Evolutionary conservation across 2,888 invertebrate genomes (phyloP).

Genomic region (Endomychus coccineus): DNA sequence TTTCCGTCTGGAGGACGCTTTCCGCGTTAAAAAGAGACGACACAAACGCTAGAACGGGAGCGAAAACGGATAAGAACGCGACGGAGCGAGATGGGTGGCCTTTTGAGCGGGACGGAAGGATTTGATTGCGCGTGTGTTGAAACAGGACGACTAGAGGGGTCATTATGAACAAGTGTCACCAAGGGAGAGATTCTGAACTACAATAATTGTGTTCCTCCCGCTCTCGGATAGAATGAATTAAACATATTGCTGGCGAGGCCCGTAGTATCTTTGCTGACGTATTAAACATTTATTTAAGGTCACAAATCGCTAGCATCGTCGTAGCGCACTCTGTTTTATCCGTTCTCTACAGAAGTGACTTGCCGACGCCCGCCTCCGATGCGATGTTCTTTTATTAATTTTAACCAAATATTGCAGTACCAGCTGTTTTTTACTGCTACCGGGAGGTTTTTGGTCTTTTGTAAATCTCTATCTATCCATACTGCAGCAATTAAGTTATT

Average conservation of each 20-base stretch:
- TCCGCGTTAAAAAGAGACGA: too few species aligned
- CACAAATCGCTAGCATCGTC: slow-evolving; percentile 19
- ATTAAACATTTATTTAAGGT: slow-evolving; percentile 19
- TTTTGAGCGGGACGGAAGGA: background rate
- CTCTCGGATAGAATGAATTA: slow-evolving; percentile 33
- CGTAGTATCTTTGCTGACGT: too few species aligned
- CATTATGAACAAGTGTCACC: slow-evolving; percentile 61
- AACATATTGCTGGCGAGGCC: slow-evolving; percentile 33
- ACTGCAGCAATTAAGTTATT: background rate
- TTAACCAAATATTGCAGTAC: slow-evolving; percentile 35
- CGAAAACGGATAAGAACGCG: too few species aligned
- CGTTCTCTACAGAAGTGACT: too few species aligned
- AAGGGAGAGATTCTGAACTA: slow-evolving; percentile 44
- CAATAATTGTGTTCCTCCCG: slow-evolving; percentile 44
- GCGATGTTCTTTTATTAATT: slow-evolving; percentile 35
- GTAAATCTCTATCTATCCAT: too few species aligned
- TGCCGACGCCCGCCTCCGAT: slow-evolving; percentile 13
- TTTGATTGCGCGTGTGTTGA: too few species aligned
- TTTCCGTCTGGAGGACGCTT: too few species aligned
- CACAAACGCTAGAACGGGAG: too few species aligned
- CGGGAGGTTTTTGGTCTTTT: too few species aligned
- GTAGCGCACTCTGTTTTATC: too few species aligned
- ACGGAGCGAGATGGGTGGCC: too few species aligned
- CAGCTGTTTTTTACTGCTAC: slow-evolving; percentile 36
- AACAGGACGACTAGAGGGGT: slow-evolving; percentile 38